Percentiles rank a stretch among this genome's conserved stretches.
These are phyloP conservation scores for Anser cygnoides DNA, from an alignment of 2,113 vertebrate genomes.

Conservation along the genomic window DNA sequence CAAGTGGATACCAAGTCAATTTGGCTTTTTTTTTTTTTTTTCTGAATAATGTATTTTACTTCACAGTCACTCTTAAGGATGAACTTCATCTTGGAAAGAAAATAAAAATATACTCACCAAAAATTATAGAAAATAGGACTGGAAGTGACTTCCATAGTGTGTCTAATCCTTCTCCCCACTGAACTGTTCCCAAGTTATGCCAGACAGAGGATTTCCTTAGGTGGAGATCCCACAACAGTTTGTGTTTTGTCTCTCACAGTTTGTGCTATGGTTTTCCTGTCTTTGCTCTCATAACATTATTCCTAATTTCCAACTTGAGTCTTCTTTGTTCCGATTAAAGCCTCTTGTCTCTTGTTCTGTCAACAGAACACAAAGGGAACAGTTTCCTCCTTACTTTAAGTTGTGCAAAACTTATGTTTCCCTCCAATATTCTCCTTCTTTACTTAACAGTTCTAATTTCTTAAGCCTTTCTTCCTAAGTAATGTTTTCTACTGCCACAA, in stretches of 20 bases:
- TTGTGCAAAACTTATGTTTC: background rate
- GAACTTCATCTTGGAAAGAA: background rate
- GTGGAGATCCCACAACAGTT: background rate
- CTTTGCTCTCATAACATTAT: background rate
- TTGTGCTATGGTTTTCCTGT: background rate
- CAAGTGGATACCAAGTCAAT: background rate
- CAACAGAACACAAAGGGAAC: background rate
- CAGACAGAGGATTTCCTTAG: background rate
- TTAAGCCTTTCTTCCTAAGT: background rate
- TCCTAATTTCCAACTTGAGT: background rate
- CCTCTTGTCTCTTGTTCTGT: background rate
- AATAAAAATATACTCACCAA: background rate
- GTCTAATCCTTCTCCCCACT: background rate
- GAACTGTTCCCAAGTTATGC: background rate
- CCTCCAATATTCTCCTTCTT: background rate
- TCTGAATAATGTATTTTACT: background rate
- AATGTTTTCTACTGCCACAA: background rate
- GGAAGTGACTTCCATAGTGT: background rate
- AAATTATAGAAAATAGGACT: background rate
- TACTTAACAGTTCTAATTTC: background rate
- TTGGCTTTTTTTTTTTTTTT: background rate
- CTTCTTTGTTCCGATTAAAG: background rate
- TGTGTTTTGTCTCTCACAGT: background rate
- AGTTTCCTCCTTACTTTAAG: background rate
- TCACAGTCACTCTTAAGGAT: background rate